Conservation (phyloP, 2,113 vertebrate species). For the Monopterus albus region DNA sequence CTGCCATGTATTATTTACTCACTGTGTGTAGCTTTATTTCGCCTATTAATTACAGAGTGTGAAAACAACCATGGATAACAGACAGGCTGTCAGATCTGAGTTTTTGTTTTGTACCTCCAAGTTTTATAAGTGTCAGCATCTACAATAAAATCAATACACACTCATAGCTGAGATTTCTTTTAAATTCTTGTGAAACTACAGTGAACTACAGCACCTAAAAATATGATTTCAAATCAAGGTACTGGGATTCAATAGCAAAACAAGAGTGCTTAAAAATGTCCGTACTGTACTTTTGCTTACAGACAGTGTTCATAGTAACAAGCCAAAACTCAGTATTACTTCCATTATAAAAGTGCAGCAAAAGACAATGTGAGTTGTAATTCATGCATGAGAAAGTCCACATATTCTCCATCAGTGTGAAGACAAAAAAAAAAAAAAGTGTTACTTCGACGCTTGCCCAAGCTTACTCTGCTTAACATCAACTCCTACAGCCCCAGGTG, state of each 20-base stretch:
- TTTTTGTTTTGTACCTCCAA: constrained; percentile 16
- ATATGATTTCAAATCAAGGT: neutral
- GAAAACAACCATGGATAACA: constrained; percentile 14
- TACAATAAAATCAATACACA: constrained; percentile 36
- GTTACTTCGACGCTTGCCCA: constrained; percentile 35
- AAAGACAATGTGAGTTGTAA: neutral
- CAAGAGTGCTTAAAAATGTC: neutral
- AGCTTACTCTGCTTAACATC: constrained; percentile 15
- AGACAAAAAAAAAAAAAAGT: constrained; percentile 26
- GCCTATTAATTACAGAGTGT: constrained; percentile 17
- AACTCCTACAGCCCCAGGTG: constrained; percentile 34
- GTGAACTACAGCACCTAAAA: neutral
- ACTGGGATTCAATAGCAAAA: neutral
- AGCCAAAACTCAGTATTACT: neutral
- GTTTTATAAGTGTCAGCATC: constrained; percentile 23
- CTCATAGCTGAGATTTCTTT: neutral
- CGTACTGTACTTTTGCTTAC: neutral
- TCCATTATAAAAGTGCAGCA: neutral
- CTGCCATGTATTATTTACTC: neutral
- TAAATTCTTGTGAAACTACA: neutral
- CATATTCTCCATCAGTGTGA: constrained; percentile 12
- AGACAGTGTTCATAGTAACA: neutral
- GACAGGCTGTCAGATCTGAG: constrained; percentile 22
- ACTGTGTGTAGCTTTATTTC: neutral
- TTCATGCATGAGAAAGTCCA: neutral